Evolutionary conservation across 2,113 vertebrate genomes (phyloP).

Genomic region (Crotalus viridis): DNA sequence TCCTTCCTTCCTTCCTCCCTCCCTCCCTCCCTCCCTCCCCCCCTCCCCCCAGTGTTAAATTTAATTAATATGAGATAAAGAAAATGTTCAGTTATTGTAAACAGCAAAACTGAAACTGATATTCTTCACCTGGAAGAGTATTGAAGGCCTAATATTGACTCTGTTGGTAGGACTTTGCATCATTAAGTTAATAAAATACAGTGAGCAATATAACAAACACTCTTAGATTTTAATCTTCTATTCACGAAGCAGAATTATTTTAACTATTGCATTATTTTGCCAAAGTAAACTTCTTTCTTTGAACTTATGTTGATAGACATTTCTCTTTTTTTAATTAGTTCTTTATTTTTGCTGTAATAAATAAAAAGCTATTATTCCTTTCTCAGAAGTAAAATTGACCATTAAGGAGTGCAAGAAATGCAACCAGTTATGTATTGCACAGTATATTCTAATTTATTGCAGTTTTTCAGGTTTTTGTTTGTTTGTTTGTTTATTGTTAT

Average conservation of each 20-base stretch:
- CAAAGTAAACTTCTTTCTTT: not conserved
- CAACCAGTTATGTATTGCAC: not conserved
- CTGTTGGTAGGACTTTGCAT: too few relatives aligned
- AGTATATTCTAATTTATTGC: too few relatives aligned
- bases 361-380: not conserved
- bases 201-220: not conserved
- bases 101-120: too few relatives aligned
- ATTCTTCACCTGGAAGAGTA: too few relatives aligned
- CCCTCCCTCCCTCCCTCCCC: not conserved
- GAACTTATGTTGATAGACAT: not conserved
- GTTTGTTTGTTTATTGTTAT: not conserved
- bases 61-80: not conserved
- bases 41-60: not conserved
- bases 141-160: not conserved
- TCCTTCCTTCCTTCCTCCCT: not conserved
- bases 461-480: not conserved
- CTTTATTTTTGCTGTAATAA: not conserved
- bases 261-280: not conserved
- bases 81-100: not conserved
- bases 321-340: not conserved
- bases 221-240: not conserved
- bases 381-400: not conserved
- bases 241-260: not conserved
- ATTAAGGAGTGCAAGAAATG: not conserved
- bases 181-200: too few relatives aligned